Conservation (phyloP, 1,140 invertebrate genomes). For the Archivesica marissinica region DNA sequence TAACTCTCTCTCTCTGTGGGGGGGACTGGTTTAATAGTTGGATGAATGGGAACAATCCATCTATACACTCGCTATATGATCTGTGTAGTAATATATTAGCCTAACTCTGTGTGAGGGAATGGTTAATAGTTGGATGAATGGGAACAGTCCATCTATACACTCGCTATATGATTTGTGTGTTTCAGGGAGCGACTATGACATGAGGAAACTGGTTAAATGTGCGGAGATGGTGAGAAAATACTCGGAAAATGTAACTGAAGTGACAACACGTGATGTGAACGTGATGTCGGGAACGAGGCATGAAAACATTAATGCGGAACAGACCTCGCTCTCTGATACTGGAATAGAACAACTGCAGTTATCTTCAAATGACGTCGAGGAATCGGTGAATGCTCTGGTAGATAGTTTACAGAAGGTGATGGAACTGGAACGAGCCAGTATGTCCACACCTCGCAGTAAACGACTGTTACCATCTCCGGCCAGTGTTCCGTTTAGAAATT, state of each 20-base stretch:
- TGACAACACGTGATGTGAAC: constrained; percentile 55
- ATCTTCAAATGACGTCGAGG: constrained; percentile 17
- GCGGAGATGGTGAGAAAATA: constrained; percentile 74
- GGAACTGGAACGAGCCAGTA: not conserved
- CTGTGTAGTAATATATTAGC: no score
- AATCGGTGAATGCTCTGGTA: constrained; percentile 4
- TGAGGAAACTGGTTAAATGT: constrained; percentile 70
- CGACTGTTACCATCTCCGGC: constrained; percentile 30
- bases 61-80: no score
- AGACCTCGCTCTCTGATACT: constrained; percentile 11
- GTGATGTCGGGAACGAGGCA: not conserved
- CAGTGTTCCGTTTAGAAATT: not conserved
- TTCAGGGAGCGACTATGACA: constrained; percentile 69
- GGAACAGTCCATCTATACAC: no score
- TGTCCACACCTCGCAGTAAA: constrained; percentile 46
- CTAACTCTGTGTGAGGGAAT: no score
- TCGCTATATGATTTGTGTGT: no score
- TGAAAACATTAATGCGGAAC: not conserved
- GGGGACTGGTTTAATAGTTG: no score
- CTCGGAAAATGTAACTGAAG: constrained; percentile 66
- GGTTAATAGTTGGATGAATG: no score
- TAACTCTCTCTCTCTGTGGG: no score
- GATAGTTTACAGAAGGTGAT: constrained; percentile 47
- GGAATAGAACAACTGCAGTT: constrained; percentile 37
- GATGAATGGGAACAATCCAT: no score